Base-by-base conservation (phyloP, 1,140 invertebrate species). In the Drosophila pandora region DNA sequence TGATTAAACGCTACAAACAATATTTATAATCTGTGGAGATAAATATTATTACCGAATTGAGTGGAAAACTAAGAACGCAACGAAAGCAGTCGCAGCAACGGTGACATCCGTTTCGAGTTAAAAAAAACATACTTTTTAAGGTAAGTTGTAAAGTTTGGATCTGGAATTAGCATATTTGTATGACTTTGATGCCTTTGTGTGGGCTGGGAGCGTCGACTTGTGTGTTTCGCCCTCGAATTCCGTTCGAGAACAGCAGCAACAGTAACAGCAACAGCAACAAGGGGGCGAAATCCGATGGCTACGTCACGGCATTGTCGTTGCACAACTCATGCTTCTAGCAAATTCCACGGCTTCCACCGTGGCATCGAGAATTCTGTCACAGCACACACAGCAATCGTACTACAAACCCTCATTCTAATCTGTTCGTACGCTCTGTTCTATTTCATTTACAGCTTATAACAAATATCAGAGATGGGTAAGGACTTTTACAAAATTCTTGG, bases 401-500 rank as follows among this genome's bases (percentile, higher is more conserved):
- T 1, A 8, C 13, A 43, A 6, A 12, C 41, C 2, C 41, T 6
- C 41, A 43, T 28, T 53, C 28, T 57, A 57, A 37, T 53, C 50
- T 43, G 22, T 41, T 41, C n/a, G 50, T 12, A 22, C 43, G 9
- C 43, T 49, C 48, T 32, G 55, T 41, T 55, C 10, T 17, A 47
- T 76, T 57, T 49, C 67, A 56, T 55, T 41, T 54, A 49, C 58
- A 39, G 62, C 21, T 43, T 10, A 30, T 37, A 49, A 43, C 13
- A 48, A 48, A 41, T 17, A 62, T 47, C 12, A 49, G 90, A 65
- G 79, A 99, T 99, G 97, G 97, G 96, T 12, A 98, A 98, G 93
- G 97, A 99, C 90, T 98, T 97, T 91, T 99, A 99, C 92, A 96
- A 96, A 91, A 97, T 96, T 72, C 93, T 99, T 30, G 96, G 96